These are phyloP conservation scores for Drosophila kanekoi DNA, from an alignment of 2,888 invertebrate genomes.

Conservation along the genomic window DNA sequence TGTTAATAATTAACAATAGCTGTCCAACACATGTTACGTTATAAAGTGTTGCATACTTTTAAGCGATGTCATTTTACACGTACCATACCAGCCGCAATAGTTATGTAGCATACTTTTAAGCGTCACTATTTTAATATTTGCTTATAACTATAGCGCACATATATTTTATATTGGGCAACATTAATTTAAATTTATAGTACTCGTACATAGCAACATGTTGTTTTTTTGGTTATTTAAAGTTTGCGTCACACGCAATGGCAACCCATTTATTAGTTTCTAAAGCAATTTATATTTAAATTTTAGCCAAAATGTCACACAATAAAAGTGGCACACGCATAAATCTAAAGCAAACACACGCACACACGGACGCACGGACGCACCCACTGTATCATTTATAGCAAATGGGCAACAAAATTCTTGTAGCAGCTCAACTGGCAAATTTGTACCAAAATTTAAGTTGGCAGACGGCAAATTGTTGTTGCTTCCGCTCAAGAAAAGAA, in stretches of 20 bases:
- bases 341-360: constrained; percentile 52
- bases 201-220: constrained; percentile 29
- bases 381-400: constrained; percentile 34
- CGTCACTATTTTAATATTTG: too few species aligned
- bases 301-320: constrained; percentile 54
- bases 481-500: constrained; percentile 3
- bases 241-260: constrained; percentile 36
- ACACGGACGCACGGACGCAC: constrained; percentile 7
- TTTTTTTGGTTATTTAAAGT: constrained; percentile 19
- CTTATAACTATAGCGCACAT: too few species aligned
- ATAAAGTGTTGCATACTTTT: constrained; percentile 26
- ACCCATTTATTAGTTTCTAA: constrained; percentile 65
- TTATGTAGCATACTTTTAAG: too few species aligned
- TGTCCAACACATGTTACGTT: accelerated
- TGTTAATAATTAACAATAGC: neutral
- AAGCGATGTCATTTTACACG: neutral
- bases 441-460: constrained; percentile 45
- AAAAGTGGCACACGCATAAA: constrained; percentile 79
- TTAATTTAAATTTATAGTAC: constrained; percentile 13
- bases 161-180: neutral
- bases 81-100: too few species aligned
- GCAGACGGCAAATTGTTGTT: constrained; percentile 41
- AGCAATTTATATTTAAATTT: constrained; percentile 56
- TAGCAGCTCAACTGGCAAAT: constrained; percentile 75
- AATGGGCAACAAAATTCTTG: constrained; percentile 65